phyloP scores from a whole-genome alignment of 2,113 vertebrate genomes.

The Gnathochromis pfefferi region DNA sequence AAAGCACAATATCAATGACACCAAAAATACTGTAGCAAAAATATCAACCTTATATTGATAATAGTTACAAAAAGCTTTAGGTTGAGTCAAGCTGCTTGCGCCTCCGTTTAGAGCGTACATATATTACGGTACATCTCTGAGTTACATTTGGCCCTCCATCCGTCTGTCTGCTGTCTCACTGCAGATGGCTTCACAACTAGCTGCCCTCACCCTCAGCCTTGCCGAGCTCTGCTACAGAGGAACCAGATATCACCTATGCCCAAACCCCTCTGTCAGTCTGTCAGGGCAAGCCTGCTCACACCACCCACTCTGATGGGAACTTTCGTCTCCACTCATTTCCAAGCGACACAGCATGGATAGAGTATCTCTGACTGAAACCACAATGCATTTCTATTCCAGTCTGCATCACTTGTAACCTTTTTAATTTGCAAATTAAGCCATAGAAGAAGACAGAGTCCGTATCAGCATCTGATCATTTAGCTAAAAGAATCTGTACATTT shows the following conservation, averaged over 20 bases:
- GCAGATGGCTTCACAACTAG: slow-evolving; percentile 70
- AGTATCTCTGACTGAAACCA: background rate
- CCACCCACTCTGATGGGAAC: slow-evolving; percentile 51
- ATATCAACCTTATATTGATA: slow-evolving; percentile 42
- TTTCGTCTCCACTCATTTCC: slow-evolving; percentile 41
- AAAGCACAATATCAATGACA: slow-evolving; percentile 49
- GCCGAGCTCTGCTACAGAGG: background rate
- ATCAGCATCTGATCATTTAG: background rate
- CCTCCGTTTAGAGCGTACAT: slow-evolving; percentile 10
- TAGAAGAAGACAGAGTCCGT: background rate
- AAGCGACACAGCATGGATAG: slow-evolving; percentile 8
- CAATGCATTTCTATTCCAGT: background rate
- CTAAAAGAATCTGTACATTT: slow-evolving; percentile 14
- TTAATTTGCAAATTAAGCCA: slow-evolving; percentile 8
- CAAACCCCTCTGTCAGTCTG: slow-evolving; percentile 49
- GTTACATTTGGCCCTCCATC: slow-evolving; percentile 44
- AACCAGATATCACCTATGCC: slow-evolving; percentile 45
- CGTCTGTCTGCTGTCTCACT: slow-evolving; percentile 65
- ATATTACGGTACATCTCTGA: slow-evolving; percentile 38
- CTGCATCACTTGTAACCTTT: background rate
- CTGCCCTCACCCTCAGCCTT: slow-evolving; percentile 46
- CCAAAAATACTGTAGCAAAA: slow-evolving; percentile 59
- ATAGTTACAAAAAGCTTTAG: slow-evolving; percentile 35
- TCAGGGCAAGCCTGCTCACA: slow-evolving; percentile 53
- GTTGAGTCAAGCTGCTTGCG: slow-evolving; percentile 28